Conservation (phyloP, 2,113 vertebrate genomes). For the Rhagologus leucostigma region DNA sequence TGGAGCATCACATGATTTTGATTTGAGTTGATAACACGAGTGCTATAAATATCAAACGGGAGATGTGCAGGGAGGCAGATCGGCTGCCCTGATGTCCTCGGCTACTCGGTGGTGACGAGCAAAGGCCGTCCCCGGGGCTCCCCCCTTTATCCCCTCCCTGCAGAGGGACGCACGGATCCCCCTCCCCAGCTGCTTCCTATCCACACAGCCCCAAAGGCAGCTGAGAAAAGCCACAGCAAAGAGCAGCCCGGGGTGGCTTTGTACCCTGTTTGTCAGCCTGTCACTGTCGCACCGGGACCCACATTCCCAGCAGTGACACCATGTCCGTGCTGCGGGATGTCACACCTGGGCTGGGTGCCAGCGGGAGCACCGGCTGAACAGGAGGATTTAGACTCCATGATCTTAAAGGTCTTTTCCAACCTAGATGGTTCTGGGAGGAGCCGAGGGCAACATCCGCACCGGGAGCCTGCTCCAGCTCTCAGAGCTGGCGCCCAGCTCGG, state of each 20-base stretch:
- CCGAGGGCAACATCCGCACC: accelerated
- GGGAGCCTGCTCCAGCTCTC: accelerated
- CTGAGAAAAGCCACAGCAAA: background rate
- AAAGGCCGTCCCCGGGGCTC: background rate
- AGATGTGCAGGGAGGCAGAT: background rate
- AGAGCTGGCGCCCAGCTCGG: accelerated
- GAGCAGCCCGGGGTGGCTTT: background rate
- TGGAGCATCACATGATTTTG: conserved; percentile 35
- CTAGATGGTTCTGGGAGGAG: background rate
- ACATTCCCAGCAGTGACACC: background rate
- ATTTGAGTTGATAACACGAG: conserved; percentile 3
- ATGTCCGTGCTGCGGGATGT: background rate
- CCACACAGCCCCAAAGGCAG: background rate
- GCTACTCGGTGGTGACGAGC: background rate
- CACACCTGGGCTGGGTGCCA: background rate
- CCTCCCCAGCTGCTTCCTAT: background rate
- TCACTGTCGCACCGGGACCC: accelerated
- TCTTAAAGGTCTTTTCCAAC: background rate
- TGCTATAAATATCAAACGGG: conserved; percentile 13
- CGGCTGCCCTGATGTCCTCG: background rate
- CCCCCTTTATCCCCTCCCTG: background rate
- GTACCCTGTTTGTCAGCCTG: background rate
- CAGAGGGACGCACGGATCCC: background rate
- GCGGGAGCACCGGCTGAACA: accelerated
- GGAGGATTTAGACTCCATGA: background rate